Conservation (phyloP, 2,113 vertebrate species). For the Pterocles orientalis region DNA sequence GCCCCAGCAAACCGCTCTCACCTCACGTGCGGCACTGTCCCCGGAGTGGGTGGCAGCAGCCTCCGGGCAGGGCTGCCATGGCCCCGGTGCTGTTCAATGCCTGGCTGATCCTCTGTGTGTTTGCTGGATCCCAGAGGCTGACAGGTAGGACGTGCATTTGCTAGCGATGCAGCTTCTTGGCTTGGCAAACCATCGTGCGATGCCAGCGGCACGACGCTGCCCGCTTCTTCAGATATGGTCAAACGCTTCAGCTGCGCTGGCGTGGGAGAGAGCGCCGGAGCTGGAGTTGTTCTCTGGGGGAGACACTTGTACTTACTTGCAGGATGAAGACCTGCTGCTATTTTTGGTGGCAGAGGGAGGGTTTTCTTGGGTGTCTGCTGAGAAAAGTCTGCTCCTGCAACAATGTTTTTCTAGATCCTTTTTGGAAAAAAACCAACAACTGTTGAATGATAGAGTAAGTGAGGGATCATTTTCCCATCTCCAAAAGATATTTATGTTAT, state of each 20-base stretch:
- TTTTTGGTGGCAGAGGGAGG: not conserved
- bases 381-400: not conserved
- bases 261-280: accelerated
- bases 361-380: not conserved
- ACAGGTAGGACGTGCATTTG: conserved; percentile 50
- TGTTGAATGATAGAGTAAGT: not conserved
- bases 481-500: not conserved
- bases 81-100: not conserved
- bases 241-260: not conserved
- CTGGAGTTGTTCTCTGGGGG: not conserved
- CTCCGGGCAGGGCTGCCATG: not conserved
- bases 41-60: not conserved
- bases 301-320: not conserved
- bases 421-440: not conserved
- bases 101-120: conserved; percentile 32
- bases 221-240: not conserved
- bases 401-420: not conserved
- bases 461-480: not conserved
- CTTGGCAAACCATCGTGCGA: not conserved
- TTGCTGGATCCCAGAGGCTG: conserved; percentile 10
- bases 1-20: not conserved
- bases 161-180: not conserved
- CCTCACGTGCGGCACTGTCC: accelerated
- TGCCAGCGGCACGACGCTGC: not conserved
- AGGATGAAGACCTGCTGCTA: not conserved